Percentiles rank a stretch among this genome's conserved stretches.
Conservation (phyloP, 2,888 invertebrate genomes). For the Polydrusus tereticollis region DNA sequence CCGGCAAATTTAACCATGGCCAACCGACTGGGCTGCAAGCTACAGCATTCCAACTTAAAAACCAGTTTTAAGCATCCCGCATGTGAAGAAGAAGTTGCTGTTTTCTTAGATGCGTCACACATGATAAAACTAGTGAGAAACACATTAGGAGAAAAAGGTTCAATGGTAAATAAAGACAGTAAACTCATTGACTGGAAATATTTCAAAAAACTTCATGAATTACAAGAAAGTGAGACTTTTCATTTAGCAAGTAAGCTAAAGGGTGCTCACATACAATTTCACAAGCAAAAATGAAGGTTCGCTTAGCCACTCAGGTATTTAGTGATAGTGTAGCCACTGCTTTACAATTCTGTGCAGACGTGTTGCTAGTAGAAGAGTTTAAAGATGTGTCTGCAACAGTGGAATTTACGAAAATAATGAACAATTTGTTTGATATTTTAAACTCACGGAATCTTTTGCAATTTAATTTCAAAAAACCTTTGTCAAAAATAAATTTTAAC, state of each 20-base stretch:
- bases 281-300: constrained; percentile 23
- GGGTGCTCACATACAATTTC: constrained; percentile 29
- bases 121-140: constrained; percentile 41
- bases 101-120: constrained; percentile 35
- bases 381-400: constrained; percentile 42
- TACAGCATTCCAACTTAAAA: not conserved
- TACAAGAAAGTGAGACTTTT: constrained; percentile 29
- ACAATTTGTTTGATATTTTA: constrained; percentile 53
- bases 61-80: constrained; percentile 28
- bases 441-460: constrained; percentile 44
- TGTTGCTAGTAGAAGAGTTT: constrained; percentile 46
- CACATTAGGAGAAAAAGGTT: constrained; percentile 28
- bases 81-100: constrained; percentile 7
- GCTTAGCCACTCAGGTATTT: constrained; percentile 46
- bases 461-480: constrained; percentile 18
- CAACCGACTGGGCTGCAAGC: constrained; percentile 11
- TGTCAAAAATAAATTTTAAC: constrained; percentile 19
- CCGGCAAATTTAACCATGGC: constrained; percentile 31
- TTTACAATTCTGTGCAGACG: constrained; percentile 46
- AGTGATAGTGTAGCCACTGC: constrained; percentile 52
- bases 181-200: constrained; percentile 33
- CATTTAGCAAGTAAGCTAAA: constrained; percentile 40
- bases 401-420: constrained; percentile 45
- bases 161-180: constrained; percentile 14
- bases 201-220: constrained; percentile 24